phyloP scores from a whole-genome alignment of 2,797 vertebrate species.

The Bufotes viridis region DNA sequence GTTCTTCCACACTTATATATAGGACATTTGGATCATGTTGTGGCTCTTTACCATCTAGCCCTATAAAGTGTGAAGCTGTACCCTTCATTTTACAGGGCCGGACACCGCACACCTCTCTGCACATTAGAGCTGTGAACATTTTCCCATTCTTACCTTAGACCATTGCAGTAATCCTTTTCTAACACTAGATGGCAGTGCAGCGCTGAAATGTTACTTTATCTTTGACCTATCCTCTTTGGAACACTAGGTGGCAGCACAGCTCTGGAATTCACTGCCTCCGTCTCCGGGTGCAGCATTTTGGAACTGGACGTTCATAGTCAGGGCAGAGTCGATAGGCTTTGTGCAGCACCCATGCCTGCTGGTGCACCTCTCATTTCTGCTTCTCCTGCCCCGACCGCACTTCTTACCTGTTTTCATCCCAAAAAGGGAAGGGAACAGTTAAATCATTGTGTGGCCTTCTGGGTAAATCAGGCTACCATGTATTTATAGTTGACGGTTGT shows the following conservation, averaged over 20 bases:
- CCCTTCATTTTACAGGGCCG: no score
- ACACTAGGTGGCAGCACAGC: background rate
- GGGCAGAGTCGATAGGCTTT: background rate
- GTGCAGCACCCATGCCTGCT: background rate
- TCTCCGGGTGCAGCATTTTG: background rate
- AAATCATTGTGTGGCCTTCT: background rate
- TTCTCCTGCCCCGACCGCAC: background rate
- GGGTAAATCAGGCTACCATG: slow-evolving; percentile 31
- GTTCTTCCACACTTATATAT: no score
- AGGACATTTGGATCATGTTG: no score
- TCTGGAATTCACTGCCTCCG: slow-evolving; percentile 21
- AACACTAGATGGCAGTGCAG: background rate
- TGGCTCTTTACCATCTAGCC: no score
- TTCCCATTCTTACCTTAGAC: no score
- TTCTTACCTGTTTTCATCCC: no score
- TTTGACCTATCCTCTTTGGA: background rate
- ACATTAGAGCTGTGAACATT: no score
- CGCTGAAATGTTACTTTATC: background rate
- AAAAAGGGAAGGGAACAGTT: background rate
- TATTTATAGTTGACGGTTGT: slow-evolving; percentile 17
- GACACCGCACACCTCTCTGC: no score
- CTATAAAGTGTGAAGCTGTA: no score
- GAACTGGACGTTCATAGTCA: background rate
- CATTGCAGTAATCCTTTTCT: background rate
- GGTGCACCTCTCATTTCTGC: background rate